phyloP scores from a whole-genome alignment of 2,888 invertebrate species.

The Archips xylosteana region DNA sequence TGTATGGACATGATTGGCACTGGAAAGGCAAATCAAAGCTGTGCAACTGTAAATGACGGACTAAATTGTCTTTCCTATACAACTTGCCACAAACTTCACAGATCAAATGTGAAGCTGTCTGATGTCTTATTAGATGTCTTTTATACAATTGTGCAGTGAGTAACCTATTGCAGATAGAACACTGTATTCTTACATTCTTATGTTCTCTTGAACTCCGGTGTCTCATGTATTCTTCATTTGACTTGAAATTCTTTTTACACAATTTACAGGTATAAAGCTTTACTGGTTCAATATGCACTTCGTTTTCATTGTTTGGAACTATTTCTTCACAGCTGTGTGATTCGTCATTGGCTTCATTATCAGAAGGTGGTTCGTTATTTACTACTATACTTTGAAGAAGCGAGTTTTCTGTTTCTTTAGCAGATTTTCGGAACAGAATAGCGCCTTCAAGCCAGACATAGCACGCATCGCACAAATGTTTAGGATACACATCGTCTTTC shows the following conservation, averaged over 20 bases:
- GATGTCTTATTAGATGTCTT: slow-evolving; percentile 56
- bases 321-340: slow-evolving; percentile 32
- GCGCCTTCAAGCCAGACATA: slow-evolving; percentile 58
- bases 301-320: slow-evolving; percentile 10
- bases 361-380: background rate
- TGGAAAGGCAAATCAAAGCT: slow-evolving; percentile 63
- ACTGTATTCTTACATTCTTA: slow-evolving; percentile 55
- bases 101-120: slow-evolving; percentile 58
- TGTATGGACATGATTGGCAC: slow-evolving; percentile 65
- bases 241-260: slow-evolving; percentile 47
- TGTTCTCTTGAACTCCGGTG: slow-evolving; percentile 54
- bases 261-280: slow-evolving; percentile 44
- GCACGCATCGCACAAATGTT: slow-evolving; percentile 61
- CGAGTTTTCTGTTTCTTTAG: slow-evolving; percentile 57
- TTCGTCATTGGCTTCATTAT: slow-evolving; percentile 26
- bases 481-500: slow-evolving; percentile 59
- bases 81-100: slow-evolving; percentile 70
- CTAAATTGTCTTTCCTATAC: slow-evolving; percentile 66
- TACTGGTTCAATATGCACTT: slow-evolving; percentile 20
- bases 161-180: slow-evolving; percentile 50
- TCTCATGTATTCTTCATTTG: slow-evolving; percentile 47
- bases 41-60: slow-evolving; percentile 63
- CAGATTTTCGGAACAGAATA: slow-evolving; percentile 59
- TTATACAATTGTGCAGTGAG: slow-evolving; percentile 56
- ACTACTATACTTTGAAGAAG: slow-evolving; percentile 47